These are phyloP conservation scores for Plusia festucae DNA, from an alignment of 2,888 invertebrate genomes.

Conservation along the genomic window DNA sequence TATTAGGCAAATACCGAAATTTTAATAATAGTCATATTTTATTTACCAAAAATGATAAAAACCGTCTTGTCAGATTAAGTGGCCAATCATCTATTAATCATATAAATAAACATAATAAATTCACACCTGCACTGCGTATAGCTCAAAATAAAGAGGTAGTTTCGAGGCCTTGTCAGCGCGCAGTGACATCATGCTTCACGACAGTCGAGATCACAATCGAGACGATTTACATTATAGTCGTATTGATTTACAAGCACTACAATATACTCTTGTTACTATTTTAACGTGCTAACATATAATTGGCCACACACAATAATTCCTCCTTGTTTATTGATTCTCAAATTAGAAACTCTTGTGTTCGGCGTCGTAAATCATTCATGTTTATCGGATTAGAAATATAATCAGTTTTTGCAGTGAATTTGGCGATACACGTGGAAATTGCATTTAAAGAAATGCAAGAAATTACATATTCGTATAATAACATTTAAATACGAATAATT, in stretches of 20 bases:
- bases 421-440: conserved; percentile 48
- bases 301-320: conserved; percentile 72
- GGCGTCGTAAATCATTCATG: conserved; percentile 44
- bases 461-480: conserved; percentile 36
- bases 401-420: conserved; percentile 40
- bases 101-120: conserved; percentile 56
- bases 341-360: conserved; percentile 37
- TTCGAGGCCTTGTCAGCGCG: conserved; percentile 66
- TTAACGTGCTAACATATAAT: conserved; percentile 77
- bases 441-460: conserved; percentile 34
- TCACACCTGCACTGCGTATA: conserved; percentile 57
- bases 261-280: conserved; percentile 68
- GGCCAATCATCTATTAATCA: conserved; percentile 23
- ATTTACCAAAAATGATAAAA: not conserved
- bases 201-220: conserved; percentile 81
- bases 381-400: conserved; percentile 47
- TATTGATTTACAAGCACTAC: conserved; percentile 82
- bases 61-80: not conserved
- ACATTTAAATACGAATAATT: conserved; percentile 2
- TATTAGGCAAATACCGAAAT: not conserved
- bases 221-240: conserved; percentile 84
- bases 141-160: conserved; percentile 57
- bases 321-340: conserved; percentile 32
- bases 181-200: conserved; percentile 81
- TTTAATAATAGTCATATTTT: not conserved